Base-by-base conservation (phyloP, 1,140 invertebrate species). In the Planococcus citri region DNA sequence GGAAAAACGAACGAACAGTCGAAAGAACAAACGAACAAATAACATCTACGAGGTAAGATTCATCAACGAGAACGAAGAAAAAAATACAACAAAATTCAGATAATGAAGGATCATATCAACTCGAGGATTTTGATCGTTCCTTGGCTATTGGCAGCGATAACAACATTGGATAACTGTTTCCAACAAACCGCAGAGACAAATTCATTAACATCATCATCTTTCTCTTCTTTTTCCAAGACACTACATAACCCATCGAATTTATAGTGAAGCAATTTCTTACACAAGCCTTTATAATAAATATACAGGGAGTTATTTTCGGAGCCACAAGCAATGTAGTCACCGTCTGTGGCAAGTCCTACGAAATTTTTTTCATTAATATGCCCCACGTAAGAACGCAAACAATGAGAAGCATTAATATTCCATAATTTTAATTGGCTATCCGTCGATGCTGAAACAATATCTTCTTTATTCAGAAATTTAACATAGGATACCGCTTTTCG, bases 351-450 rank as follows among this genome's bases (percentile, higher is more conserved):
- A n/a, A 98, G 78, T 0, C 95, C 95, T 10, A 98, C 94, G 82
- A 97, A 98, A 78, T 97, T 97, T 77, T 97, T 97, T 78, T 97
- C 95, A 79, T 98, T 98, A 0, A 89, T 84, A 80, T 98, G 94
- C 0, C 92, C 93, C n/a, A 88, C 86, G 79, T 96, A 94, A 0
- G 93, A 92, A 58, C 92, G 82, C 38, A 94, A 78, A 79, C 90
- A 95, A 71, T 90, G 83, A 8, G 89, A 85, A 73, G 84, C 84
- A 73, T 89, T 87, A 0, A 96, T 86, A 76, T 89, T 90, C 95
- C 95, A 97, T 77, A 98, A 83, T 79, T 96, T 95, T 8, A 97
- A 79, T 76, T 94, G 92, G 33, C 91, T 94, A 80, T 98, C 95
- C 0, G 94, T 97, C 0, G 94, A 96, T 25, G 95, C 94, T 0